These are phyloP conservation scores for Calliscelio sp. DNA, from an alignment of 2,888 invertebrate species.

Conservation along the genomic window DNA sequence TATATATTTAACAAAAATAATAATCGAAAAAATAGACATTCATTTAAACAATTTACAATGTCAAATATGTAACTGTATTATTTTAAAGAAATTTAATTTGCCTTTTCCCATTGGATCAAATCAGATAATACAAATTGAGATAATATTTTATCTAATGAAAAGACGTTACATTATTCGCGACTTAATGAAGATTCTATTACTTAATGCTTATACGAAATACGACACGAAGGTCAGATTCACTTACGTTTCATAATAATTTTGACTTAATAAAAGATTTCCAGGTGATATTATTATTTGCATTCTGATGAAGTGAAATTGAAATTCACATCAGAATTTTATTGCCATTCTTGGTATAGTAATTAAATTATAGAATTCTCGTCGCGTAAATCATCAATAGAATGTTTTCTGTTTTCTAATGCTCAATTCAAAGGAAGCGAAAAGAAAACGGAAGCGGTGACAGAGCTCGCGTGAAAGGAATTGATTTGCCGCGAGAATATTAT, in stretches of 20 bases:
- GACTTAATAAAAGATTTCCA: no score
- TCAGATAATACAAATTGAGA: no score
- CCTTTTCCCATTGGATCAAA: no score
- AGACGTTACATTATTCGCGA: no score
- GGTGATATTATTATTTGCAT: no score
- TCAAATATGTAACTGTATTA: no score
- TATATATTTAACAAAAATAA: no score
- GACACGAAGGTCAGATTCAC: constrained; percentile 67
- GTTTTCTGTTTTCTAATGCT: constrained; percentile 3
- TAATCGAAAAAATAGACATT: no score
- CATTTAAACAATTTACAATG: no score
- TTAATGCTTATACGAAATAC: constrained; percentile 55
- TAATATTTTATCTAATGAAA: no score
- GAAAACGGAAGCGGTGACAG: constrained; percentile 11
- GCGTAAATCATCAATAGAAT: background rate
- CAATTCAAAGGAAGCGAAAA: background rate
- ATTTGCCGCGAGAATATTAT: background rate
- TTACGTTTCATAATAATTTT: constrained; percentile 70
- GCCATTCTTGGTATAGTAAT: background rate
- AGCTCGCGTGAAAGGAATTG: constrained; percentile 22
- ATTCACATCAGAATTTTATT: background rate
- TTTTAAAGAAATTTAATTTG: no score
- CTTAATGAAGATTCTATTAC: constrained; percentile 65
- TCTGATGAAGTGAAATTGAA: background rate
- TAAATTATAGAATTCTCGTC: no score